These are phyloP conservation scores for Panagrolaimus sp. DNA, from an alignment of 1,140 invertebrate genomes.

Conservation along the genomic window DNA sequence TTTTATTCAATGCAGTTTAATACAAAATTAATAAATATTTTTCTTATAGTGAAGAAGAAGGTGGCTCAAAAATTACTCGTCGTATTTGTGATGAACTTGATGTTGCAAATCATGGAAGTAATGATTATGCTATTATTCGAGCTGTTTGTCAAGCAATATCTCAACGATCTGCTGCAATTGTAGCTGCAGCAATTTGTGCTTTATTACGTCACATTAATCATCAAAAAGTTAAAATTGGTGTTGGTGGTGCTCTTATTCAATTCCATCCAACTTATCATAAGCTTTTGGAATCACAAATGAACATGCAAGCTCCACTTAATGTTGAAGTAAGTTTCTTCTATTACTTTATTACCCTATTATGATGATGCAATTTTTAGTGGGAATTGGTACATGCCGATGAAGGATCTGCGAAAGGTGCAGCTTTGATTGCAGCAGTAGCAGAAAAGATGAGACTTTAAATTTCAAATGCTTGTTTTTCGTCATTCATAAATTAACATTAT, in stretches of 20 bases:
- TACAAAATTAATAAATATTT: neutral
- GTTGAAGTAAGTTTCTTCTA: constrained; percentile 41
- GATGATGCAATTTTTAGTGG: constrained; percentile 43
- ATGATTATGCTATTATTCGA: constrained; percentile 52
- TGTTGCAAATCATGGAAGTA: constrained; percentile 52
- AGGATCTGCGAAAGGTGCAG: constrained; percentile 52
- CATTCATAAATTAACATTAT: too few relatives aligned
- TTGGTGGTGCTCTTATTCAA: constrained; percentile 55
- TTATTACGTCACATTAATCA: constrained; percentile 50
- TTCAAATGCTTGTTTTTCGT: neutral
- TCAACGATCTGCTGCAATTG: constrained; percentile 50
- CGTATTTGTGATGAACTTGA: constrained; percentile 58
- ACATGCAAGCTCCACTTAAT: constrained; percentile 45
- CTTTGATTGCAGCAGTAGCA: constrained; percentile 53
- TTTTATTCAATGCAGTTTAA: neutral
- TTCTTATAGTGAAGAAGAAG: constrained; percentile 49
- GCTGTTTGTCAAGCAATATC: constrained; percentile 54
- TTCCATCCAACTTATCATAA: constrained; percentile 57
- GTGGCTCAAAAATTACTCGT: constrained; percentile 48
- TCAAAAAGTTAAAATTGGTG: constrained; percentile 50
- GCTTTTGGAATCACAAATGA: constrained; percentile 47
- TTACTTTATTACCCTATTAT: constrained; percentile 20
- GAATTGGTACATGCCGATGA: constrained; percentile 56
- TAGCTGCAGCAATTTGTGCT: constrained; percentile 54
- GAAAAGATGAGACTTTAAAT: constrained; percentile 50